Conservation (phyloP, 2,888 invertebrate genomes). For the Litoditis marina region DNA sequence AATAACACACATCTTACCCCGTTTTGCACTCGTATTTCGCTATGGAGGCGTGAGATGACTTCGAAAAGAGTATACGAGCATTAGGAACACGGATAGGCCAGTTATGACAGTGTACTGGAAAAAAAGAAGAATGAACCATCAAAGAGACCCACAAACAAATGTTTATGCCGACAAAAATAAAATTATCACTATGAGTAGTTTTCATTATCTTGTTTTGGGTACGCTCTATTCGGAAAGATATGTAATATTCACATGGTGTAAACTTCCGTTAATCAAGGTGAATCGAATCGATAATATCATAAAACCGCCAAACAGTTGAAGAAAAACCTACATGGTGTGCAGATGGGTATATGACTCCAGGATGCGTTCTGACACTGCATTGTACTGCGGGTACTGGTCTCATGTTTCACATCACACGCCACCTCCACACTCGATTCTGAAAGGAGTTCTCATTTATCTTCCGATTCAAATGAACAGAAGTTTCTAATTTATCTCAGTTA, state of each 20-base stretch:
- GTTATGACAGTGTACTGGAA: slow-evolving; percentile 73
- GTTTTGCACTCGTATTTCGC: slow-evolving; percentile 66
- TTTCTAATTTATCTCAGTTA: too few species aligned
- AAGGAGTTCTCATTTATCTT: too few species aligned
- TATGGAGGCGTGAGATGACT: slow-evolving; percentile 92
- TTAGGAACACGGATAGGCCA: slow-evolving; percentile 83
- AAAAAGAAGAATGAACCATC: neutral
- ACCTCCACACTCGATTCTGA: slow-evolving; percentile 73
- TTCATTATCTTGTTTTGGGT: too few species aligned
- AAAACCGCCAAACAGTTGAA: neutral
- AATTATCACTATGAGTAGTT: too few species aligned
- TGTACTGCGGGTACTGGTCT: slow-evolving; percentile 46
- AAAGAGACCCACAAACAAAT: neutral
- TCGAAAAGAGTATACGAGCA: slow-evolving; percentile 93
- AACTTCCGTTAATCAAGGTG: too few species aligned
- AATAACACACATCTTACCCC: slow-evolving; percentile 14
- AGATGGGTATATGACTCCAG: slow-evolving; percentile 64
- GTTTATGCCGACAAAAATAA: too few species aligned
- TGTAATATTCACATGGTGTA: too few species aligned
- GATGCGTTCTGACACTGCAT: slow-evolving; percentile 64
- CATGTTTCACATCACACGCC: slow-evolving; percentile 73
- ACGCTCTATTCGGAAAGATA: too few species aligned
- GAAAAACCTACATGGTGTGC: slow-evolving; percentile 62
- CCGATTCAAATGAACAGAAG: too few species aligned
- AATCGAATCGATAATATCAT: too few species aligned